Base-by-base conservation (phyloP, 2,888 invertebrate genomes). In the Dorcus parallelipipedus region DNA sequence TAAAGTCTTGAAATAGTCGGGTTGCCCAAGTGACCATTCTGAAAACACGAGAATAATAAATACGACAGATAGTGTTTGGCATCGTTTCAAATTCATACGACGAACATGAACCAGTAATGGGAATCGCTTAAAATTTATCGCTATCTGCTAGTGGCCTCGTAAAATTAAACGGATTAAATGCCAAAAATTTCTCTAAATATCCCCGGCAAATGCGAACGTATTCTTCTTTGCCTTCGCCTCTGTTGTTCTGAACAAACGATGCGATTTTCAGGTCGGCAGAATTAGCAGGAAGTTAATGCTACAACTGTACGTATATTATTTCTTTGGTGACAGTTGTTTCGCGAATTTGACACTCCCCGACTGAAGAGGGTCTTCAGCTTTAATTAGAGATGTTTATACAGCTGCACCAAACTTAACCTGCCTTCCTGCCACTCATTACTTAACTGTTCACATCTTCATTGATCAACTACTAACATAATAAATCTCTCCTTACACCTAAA, bases 361-460 rank as follows among this genome's bases (percentile, higher is more conserved):
- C 59, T 59, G 57, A 51, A 52, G 42, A 59, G 57, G 59, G 56
- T 58, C 58, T 57, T 56, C 43, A 60, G 49, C 58, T 62, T 62
- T 62, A 62, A 64, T 64, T 64, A 64, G 62, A 62, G 52, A 54
- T 64, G 62, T 64, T 64, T 64, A 58, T 60, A 62, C 64, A 64
- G 64, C 64, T 64, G 64, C 49, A 64, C 62, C 49, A 50, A 48
- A 42, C 60, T 62, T 64, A 62, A 62, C 64, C 54, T 64, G 59
- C 60, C 62, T 62, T 64, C 58, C 55, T 59, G 63, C 56, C 63
- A 55, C 52, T 54, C 59, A 52, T 58, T 54, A 43, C 42, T 47
- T 59, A 20, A 51, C 52, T 52, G 41, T 60, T 58, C 48, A 43
- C 52, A 56, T 51, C 52, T 40, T 59, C 41, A 50, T 59, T 54